Evolutionary conservation across 2,888 invertebrate genomes (phyloP).

Genomic region (Minunthozetes semirufus): DNA sequence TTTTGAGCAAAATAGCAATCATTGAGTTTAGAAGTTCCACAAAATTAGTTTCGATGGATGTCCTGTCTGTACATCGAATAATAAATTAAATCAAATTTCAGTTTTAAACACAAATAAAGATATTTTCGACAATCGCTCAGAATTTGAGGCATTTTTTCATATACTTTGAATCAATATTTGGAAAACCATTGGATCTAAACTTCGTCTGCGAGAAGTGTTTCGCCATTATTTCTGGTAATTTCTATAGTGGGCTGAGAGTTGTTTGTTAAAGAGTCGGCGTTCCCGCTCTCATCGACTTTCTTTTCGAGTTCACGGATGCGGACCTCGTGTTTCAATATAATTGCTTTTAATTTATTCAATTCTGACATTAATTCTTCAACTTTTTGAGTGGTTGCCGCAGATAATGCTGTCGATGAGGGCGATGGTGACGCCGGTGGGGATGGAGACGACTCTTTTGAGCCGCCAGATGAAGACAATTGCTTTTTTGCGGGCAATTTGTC

Average conservation of each 20-base stretch:
- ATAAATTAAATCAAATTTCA: too few species aligned
- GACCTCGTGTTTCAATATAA: conserved; percentile 88
- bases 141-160: conserved; percentile 5
- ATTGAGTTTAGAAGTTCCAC: neutral
- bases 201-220: conserved; percentile 32
- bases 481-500: conserved; percentile 56
- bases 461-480: conserved; percentile 42
- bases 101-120: too few species aligned
- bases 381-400: conserved; percentile 30
- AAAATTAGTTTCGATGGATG: too few species aligned
- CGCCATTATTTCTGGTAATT: conserved; percentile 32
- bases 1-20: conserved; percentile 15
- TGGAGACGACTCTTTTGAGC: conserved; percentile 29
- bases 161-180: conserved; percentile 12
- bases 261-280: neutral
- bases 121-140: neutral
- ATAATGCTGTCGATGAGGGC: neutral
- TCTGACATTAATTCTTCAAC: conserved; percentile 73
- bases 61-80: too few species aligned
- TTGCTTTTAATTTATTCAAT: conserved; percentile 83
- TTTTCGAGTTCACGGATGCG: conserved; percentile 71
- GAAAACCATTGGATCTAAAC: neutral
- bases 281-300: conserved; percentile 36
- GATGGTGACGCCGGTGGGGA: conserved; percentile 33
- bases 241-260: conserved; percentile 12